Evolutionary conservation across 2,888 invertebrate genomes (phyloP), one percentile per base, ranked within the genome.

Genomic region (Lysandra coridon): DNA sequence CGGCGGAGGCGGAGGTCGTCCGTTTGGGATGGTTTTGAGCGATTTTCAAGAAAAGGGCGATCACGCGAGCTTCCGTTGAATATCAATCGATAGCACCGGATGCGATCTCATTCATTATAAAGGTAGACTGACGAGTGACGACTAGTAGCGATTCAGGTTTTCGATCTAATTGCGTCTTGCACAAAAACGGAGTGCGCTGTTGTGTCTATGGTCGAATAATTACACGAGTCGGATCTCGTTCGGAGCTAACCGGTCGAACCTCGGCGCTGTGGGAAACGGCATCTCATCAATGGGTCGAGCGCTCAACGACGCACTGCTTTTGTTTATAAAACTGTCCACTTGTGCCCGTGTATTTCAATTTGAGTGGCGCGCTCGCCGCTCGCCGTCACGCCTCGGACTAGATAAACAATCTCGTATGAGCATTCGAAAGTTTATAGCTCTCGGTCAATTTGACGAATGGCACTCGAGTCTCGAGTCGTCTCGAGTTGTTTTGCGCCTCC

Each of bases 251-350:
- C 88, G 87, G 89, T 87, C 86, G 82, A 85, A 84, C 83, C 80
- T 83, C 83, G 87, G 85, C 87, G 85, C 87, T 92, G 92, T 93
- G 93, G 91, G 92, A 93, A 92, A 89, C 87, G 85, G 85, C 89
- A 87, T 88, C 88, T 89, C 89, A 88, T 91, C 92, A 92, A 93
- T 93, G 90, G 88, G 83, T 88, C 87, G 89, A 87, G 90, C 87
- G 89, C 87, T 89, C 89, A 85, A 86, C 87, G 86, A 86, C 86
- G 87, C 87, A 87, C 88, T 89, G 85, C 86, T 87, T 90, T 92
- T 94, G 92, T 94, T 94, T 94, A 93, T 91, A 90, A 93, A 94
- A 94, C 94, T 92, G 92, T 92, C 93, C 91, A 93, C 93, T 93
- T 88, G 87, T 90, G 88, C 82, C 87, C 85, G 87, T 87, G 88